Percentiles rank a stretch among this genome's conserved stretches.
Conservation (phyloP, 1,140 invertebrate genomes). For the Drosophila jambulina region DNA sequence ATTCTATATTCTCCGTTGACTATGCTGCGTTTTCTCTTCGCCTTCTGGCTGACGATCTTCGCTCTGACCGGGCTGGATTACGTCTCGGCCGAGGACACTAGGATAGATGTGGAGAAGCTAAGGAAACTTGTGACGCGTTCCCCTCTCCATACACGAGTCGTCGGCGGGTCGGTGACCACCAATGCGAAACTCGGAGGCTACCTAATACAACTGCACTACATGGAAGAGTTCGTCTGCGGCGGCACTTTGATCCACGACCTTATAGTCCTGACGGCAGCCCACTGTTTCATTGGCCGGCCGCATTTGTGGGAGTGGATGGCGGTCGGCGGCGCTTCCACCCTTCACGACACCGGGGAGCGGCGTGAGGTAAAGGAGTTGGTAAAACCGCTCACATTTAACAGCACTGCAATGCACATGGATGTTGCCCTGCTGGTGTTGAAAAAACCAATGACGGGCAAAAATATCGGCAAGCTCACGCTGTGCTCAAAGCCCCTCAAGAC, state of each 20-base stretch:
- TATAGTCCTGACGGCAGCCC: conserved; percentile 64
- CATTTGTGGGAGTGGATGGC: background rate
- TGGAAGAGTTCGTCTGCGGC: conserved; percentile 52
- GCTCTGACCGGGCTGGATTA: background rate
- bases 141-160: conserved; percentile 25
- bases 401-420: conserved; percentile 58
- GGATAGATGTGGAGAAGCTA: conserved; percentile 9
- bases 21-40: conserved; percentile 10
- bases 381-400: conserved; percentile 17
- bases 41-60: background rate
- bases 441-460: background rate
- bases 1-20: background rate
- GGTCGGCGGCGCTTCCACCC: conserved; percentile 41
- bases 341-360: conserved; percentile 9
- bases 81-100: background rate
- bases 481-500: conserved; percentile 18
- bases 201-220: conserved; percentile 48
- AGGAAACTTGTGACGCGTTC: conserved; percentile 7
- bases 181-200: conserved; percentile 57
- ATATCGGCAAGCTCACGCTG: conserved; percentile 19
- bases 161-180: conserved; percentile 59
- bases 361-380: conserved; percentile 24
- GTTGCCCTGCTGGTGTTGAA: conserved; percentile 45
- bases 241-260: conserved; percentile 40
- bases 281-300: conserved; percentile 48